These are phyloP conservation scores for Alouatta palliata DNA, from an alignment of 2,113 vertebrate species.

Conservation along the genomic window DNA sequence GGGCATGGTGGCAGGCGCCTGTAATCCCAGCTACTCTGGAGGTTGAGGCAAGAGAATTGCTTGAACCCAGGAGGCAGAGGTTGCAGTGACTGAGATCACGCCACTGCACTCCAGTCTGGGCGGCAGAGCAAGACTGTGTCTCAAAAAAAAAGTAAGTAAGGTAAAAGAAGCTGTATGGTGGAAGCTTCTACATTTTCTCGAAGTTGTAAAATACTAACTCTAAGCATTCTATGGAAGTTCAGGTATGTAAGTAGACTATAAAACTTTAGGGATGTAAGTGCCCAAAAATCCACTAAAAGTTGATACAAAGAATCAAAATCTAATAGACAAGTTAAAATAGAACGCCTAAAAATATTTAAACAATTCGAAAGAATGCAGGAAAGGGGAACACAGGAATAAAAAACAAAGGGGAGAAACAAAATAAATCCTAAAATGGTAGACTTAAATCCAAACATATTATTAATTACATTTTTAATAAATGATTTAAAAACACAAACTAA, in stretches of 20 bases:
- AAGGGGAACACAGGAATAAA: not conserved
- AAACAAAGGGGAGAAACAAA: not conserved
- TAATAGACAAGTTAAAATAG: not conserved
- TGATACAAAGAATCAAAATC: not conserved
- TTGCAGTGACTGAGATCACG: no score
- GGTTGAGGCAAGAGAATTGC: no score
- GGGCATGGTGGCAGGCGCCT: no score
- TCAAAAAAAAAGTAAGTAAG: no score
- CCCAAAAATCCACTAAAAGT: not conserved
- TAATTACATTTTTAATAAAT: no score
- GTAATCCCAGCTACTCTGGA: no score
- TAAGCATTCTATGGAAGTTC: not conserved
- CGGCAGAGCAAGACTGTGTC: no score
- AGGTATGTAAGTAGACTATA: not conserved
- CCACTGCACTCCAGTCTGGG: no score
- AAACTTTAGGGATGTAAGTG: not conserved
- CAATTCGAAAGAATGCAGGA: not conserved
- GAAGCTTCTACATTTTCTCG: not conserved
- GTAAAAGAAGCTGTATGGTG: not conserved
- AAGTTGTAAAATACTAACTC: not conserved
- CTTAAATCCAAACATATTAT: not conserved
- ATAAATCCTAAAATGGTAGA: not conserved
- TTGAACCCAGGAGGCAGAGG: no score
- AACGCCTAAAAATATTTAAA: not conserved
- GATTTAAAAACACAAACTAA: no score